A percentile compares a stretch with the other conserved stretches of the same genome.
Evolutionary conservation across 1,140 invertebrate genomes (phyloP).

Genomic region (Drosophila bocqueti): DNA sequence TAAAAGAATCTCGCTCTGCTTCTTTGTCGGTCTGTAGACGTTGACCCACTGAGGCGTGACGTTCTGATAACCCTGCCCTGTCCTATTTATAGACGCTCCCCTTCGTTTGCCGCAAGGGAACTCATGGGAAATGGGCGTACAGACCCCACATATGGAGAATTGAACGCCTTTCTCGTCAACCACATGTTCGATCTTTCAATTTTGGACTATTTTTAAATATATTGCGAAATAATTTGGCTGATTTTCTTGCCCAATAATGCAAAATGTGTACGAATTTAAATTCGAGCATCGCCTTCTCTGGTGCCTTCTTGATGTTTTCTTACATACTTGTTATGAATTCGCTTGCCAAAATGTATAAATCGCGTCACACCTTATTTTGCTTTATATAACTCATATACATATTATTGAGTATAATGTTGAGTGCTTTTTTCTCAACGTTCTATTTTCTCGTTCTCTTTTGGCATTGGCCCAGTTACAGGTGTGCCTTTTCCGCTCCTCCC

Average conservation of each 20-base stretch:
- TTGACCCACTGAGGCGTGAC: conserved; percentile 77
- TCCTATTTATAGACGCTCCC: conserved; percentile 64
- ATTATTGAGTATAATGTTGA: conserved; percentile 16
- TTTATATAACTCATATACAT: conserved; percentile 67
- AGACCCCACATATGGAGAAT: conserved; percentile 58
- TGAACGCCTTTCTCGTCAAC: conserved; percentile 57
- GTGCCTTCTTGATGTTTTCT: conserved; percentile 44
- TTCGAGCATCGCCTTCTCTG: conserved; percentile 44
- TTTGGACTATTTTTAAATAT: conserved; percentile 58
- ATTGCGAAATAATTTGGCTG: conserved; percentile 64
- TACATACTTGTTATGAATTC: conserved; percentile 54
- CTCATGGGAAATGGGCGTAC: conserved; percentile 14
- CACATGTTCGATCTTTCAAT: conserved; percentile 67
- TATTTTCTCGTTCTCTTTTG: conserved; percentile 38
- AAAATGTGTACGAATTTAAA: conserved; percentile 47
- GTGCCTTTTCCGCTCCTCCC: conserved; percentile 29
- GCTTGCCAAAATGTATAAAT: conserved; percentile 63
- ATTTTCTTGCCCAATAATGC: conserved; percentile 56
- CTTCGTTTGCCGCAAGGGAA: conserved; percentile 7
- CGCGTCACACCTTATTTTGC: conserved; percentile 64
- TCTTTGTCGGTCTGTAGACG: conserved; percentile 40
- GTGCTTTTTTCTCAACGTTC: conserved; percentile 31
- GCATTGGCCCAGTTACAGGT: conserved; percentile 81
- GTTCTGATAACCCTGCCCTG: conserved; percentile 78
- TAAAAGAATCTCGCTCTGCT: conserved; percentile 23